Percentiles rank a stretch among this genome's conserved stretches.
phyloP scores from a whole-genome alignment of 2,888 invertebrate genomes.

The Petrolisthes cinctipes region DNA sequence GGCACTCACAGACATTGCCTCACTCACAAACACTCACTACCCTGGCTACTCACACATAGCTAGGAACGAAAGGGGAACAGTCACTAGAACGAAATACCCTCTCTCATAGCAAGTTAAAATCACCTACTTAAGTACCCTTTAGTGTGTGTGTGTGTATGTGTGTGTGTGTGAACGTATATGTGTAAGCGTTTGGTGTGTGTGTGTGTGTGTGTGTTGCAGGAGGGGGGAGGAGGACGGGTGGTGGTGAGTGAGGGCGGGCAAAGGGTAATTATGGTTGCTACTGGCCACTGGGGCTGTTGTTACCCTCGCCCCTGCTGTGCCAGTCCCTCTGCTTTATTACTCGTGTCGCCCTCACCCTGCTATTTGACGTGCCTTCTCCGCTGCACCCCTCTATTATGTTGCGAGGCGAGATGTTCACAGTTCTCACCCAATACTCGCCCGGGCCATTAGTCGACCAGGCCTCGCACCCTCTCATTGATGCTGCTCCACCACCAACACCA shows the following conservation, averaged over 20 bases:
- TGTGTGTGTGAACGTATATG: no score
- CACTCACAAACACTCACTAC: no score
- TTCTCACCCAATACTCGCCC: slow-evolving; percentile 27
- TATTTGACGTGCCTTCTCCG: slow-evolving; percentile 23
- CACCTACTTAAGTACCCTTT: slow-evolving; percentile 35
- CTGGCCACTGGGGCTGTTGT: slow-evolving; percentile 45
- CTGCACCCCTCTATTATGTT: slow-evolving; percentile 25
- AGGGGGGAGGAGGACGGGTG: no score
- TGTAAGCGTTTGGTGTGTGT: no score
- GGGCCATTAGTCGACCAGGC: neutral
- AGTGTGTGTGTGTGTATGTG: slow-evolving; percentile 16
- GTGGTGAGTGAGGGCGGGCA: neutral
- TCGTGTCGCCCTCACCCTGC: slow-evolving; percentile 30
- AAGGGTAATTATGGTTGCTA: slow-evolving; percentile 43
- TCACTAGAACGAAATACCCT: neutral
- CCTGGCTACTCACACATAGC: no score
- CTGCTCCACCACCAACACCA: no score
- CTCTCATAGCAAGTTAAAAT: neutral
- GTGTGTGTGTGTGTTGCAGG: slow-evolving; percentile 3
- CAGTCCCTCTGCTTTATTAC: slow-evolving; percentile 28
- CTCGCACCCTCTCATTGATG: neutral
- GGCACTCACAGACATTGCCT: no score
- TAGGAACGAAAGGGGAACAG: neutral
- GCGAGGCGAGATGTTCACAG: slow-evolving; percentile 23
- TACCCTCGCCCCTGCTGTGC: slow-evolving; percentile 38